These are phyloP conservation scores for Rhogogaster chlorosoma DNA, from an alignment of 2,888 invertebrate species.

Conservation along the genomic window DNA sequence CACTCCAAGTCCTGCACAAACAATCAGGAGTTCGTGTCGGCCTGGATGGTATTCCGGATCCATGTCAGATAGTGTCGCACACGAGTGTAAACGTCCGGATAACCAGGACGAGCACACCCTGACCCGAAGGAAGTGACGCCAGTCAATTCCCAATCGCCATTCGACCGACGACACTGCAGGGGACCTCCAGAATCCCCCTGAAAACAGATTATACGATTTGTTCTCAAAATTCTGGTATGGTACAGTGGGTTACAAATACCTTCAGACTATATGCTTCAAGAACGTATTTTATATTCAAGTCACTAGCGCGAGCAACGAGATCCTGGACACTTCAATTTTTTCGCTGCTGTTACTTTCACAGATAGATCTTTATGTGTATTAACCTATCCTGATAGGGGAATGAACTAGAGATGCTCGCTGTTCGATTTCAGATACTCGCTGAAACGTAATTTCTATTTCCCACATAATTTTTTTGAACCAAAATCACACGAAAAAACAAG, in stretches of 20 bases:
- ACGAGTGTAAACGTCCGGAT: constrained; percentile 93
- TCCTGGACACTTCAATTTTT: neutral
- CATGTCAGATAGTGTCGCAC: constrained; percentile 91
- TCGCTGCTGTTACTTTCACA: too few species aligned
- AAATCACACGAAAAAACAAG: too few species aligned
- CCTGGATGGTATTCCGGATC: constrained; percentile 80
- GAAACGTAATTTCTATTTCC: too few species aligned
- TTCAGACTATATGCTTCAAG: neutral
- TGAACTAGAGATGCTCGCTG: too few species aligned
- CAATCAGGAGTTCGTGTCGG: constrained; percentile 59
- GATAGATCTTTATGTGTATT: too few species aligned
- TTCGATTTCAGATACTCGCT: too few species aligned
- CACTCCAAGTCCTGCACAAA: neutral
- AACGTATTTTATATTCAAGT: neutral
- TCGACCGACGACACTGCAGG: constrained; percentile 86
- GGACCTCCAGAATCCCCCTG: constrained; percentile 96
- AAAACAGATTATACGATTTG: constrained; percentile 54
- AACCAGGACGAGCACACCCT: constrained; percentile 93
- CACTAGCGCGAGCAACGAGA: neutral
- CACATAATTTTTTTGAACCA: too few species aligned
- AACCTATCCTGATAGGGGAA: too few species aligned
- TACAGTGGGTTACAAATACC: neutral
- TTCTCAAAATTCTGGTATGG: neutral
- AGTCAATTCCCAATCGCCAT: constrained; percentile 92
- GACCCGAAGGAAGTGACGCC: constrained; percentile 96